Base-by-base conservation (phyloP, 30 jellyfish, hydroid and myxozoan genomes). In the Turritopsis rubra region DNA sequence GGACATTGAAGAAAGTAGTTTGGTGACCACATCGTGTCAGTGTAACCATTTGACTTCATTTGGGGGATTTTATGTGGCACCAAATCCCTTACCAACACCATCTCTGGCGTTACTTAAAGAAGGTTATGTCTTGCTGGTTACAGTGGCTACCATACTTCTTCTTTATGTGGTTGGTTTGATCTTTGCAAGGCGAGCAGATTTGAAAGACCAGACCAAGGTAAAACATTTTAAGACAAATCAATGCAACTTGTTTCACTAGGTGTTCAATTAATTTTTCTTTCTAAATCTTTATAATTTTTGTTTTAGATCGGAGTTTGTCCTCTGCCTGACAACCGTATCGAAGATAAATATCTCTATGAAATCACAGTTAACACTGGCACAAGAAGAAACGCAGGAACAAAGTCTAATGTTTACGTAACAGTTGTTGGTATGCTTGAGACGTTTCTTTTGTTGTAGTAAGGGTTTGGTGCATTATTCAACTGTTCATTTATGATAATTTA, bases 261-360 rank as follows among this genome's bases (percentile, higher is more conserved):
- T 60, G 73, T 60, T 60, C 21, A 60, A 18, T 60, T 60, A 18
- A 60, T 18, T 60, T 60, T 60, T 66, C 76, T 66, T 1, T 7
- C 27, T 26, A 17, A 5, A 26, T 17, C 29, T 21, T 17, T 66
- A 21, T 21, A 4, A 22, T 22, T 75, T 26, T 21, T 21, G n/a
- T 84, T 18, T 53, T 80, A 92, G 98, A 89, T 92, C 80, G 98
- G 98, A 29, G 94, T 92, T 19, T 92, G 96, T 28, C 98, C 98
- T 24, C 80, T 92, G 52, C 92, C 91, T 21, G 98, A 92, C 84
- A 92, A 92, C 79, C 83, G 79, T 16, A 91, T 89, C n/a, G 87
- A 81, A 29, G 88, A 92, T 73, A 83, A 71, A 23, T 92, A 92
- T 71, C 83, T 87, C 1, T 92, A 92, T 71, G 88, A 92, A 72